Percentiles rank a stretch among this genome's conserved stretches.
Conservation (phyloP, 2,113 vertebrate species). For the Sapayoa aenigma region DNA sequence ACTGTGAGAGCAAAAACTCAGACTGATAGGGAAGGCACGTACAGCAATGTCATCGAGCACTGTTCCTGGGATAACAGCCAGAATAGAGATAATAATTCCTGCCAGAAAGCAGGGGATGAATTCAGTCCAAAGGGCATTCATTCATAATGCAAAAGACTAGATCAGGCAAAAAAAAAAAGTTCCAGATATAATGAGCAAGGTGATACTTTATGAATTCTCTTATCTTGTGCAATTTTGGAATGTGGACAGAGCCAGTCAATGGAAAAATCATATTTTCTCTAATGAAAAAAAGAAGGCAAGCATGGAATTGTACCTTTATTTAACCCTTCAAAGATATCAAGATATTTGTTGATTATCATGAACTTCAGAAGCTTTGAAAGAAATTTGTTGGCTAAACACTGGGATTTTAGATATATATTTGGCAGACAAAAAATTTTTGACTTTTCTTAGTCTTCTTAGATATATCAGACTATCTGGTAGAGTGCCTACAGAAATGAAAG, state of each 20-base stretch:
- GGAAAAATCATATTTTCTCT: not conserved
- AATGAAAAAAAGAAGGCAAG: not conserved
- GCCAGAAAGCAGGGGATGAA: not conserved
- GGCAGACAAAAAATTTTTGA: not conserved
- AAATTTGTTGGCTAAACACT: not conserved
- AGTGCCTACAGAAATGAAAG: not conserved
- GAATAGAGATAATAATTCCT: not conserved
- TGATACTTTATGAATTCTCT: not conserved
- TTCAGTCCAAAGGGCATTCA: slow-evolving; percentile 5
- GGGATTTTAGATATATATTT: not conserved
- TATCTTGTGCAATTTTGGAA: not conserved
- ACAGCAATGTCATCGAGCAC: not conserved
- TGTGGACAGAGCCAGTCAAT: not conserved
- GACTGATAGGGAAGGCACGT: not conserved
- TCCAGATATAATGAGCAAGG: not conserved
- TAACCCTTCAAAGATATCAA: not conserved
- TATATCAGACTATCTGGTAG: not conserved
- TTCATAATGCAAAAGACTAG: slow-evolving; percentile 12
- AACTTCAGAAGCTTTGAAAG: not conserved
- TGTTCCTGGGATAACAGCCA: slow-evolving; percentile 11
- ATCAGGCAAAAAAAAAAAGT: not conserved
- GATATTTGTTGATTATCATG: not conserved
- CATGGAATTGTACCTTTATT: not conserved
- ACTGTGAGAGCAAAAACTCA: not conserved
- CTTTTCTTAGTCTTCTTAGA: not conserved